Evolutionary conservation across 2,113 vertebrate genomes (phyloP).

Genomic region (Nothocercus nigrocapillus): DNA sequence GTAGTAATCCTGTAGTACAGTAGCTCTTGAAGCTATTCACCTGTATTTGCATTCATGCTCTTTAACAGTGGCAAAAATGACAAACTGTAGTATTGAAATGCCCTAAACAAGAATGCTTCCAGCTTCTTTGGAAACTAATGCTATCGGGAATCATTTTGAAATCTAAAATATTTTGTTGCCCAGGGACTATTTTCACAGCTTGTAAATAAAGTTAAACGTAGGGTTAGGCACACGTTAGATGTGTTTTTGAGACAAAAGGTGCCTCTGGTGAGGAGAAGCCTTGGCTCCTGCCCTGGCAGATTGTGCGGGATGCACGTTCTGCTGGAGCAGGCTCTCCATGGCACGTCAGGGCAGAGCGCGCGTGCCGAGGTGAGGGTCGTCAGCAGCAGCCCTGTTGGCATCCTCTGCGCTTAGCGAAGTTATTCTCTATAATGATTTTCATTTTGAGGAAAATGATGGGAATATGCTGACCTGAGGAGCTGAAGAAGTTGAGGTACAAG

Average conservation of each 20-base stretch:
- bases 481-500: background rate
- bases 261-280: background rate
- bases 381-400: background rate
- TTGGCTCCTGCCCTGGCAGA: background rate
- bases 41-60: background rate
- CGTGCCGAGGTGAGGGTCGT: rapidly evolving
- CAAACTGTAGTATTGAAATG: background rate
- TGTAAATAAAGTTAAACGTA: background rate
- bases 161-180: background rate
- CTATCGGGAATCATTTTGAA: background rate
- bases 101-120: background rate
- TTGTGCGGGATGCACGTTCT: rapidly evolving
- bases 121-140: background rate
- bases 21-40: background rate
- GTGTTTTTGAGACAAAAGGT: too few relatives aligned
- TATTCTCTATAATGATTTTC: background rate
- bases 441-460: background rate
- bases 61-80: background rate
- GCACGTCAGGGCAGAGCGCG: rapidly evolving
- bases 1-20: background rate
- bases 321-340: rapidly evolving
- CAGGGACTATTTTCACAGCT: background rate
- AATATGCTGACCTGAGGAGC: background rate
- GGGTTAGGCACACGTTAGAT: background rate
- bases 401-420: background rate